phyloP scores from a whole-genome alignment of 1,140 invertebrate species.

The Drosophila lini region DNA sequence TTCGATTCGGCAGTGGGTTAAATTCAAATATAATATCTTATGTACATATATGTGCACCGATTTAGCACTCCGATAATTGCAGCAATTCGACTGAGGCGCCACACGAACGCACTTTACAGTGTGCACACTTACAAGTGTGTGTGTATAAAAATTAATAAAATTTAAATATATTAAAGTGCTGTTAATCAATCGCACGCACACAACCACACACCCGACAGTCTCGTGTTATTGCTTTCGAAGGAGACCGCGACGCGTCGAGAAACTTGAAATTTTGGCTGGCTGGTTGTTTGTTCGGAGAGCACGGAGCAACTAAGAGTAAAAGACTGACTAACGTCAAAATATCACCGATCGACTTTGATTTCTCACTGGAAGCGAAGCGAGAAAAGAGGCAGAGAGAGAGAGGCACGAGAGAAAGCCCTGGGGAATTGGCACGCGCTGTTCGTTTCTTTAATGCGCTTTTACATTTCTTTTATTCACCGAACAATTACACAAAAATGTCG shows the following conservation, averaged over 20 bases:
- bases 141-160: slow-evolving; percentile 41
- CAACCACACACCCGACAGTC: slow-evolving; percentile 9
- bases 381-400: not conserved
- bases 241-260: slow-evolving; percentile 32
- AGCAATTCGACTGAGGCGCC: slow-evolving; percentile 47
- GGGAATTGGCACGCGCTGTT: slow-evolving; percentile 21
- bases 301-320: slow-evolving; percentile 12
- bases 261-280: slow-evolving; percentile 44
- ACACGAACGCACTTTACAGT: slow-evolving; percentile 27
- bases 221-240: slow-evolving; percentile 34
- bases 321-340: slow-evolving; percentile 9
- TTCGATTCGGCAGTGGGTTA: slow-evolving; percentile 13
- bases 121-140: not conserved
- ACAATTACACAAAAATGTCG: slow-evolving; percentile 13
- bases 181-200: slow-evolving; percentile 35
- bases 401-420: not conserved
- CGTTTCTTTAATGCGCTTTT: slow-evolving; percentile 1
- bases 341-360: slow-evolving; percentile 22
- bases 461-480: not conserved
- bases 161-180: slow-evolving; percentile 50
- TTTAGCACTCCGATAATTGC: slow-evolving; percentile 33
- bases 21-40: slow-evolving; percentile 4
- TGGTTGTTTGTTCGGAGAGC: slow-evolving; percentile 31
- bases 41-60: slow-evolving; percentile 6
- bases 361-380: slow-evolving; percentile 21